Base-by-base conservation (phyloP, 1,140 invertebrate species). In the Papilio polytes region DNA sequence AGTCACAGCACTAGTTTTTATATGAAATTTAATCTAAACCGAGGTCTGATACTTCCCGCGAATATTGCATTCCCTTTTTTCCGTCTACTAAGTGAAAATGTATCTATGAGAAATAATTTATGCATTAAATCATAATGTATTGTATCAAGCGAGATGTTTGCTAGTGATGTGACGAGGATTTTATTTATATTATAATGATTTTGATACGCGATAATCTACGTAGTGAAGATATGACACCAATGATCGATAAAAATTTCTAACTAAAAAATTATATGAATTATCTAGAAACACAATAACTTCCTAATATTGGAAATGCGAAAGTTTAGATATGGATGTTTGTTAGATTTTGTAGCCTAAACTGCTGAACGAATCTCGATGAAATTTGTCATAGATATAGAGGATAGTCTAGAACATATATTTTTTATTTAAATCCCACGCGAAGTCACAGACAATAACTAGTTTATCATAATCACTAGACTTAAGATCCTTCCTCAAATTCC, bases 61-160 rank as follows among this genome's bases (percentile, higher is more conserved):
- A 76, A 76, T 76, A 76, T 76, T 76, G 74, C 74, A 53, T 76
- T 76, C 41, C 74, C 74, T 76, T 76, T 76, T 76, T 76, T 46
- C 46, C 3, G 3, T 15, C 44, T 1, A 48, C n/a, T 76, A 76
- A 76, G 74, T 76, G 74, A 76, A 76, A 76, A 76, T 76, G 10
- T 76, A 44, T 74, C 72, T 74, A 46, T 74, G 72, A 13, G 72
- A 74, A 10, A 56, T 74, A 74, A 74, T 74, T 74, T 70, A 70
- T 70, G 63, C 63, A 70, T 36, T 70, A 70, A 70, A 70, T 70
- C 63, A 70, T 70, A 70, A 31, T 70, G 63, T 13, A 70, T 31
- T 70, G 63, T 70, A 26, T 12, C 26, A 36, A 63, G 20, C 59
- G 22, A 36, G 63, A 70, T 70, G 26, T 70, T 31, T 18, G 26